These are phyloP conservation scores for Rapana venosa DNA, from an alignment of 2,888 invertebrate genomes.

Conservation along the genomic window DNA sequence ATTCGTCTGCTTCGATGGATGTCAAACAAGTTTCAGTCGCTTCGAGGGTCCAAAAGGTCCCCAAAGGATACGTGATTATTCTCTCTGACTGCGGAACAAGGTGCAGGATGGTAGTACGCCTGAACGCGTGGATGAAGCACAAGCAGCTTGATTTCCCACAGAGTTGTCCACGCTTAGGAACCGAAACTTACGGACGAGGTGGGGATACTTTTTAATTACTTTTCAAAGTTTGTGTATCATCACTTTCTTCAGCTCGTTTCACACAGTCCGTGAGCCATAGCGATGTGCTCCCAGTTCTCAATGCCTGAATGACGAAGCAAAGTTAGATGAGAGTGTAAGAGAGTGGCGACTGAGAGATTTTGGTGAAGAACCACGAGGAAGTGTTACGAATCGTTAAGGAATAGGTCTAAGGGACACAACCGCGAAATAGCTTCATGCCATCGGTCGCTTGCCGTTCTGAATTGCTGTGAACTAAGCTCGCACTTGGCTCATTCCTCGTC, in stretches of 20 bases:
- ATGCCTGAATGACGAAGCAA: too few species aligned
- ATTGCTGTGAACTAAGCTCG: neutral
- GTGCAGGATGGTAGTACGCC: slow-evolving; percentile 27
- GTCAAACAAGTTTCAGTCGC: slow-evolving; percentile 3
- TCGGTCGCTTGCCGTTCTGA: neutral
- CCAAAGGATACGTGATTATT: slow-evolving; percentile 25
- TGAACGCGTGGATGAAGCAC: slow-evolving; percentile 11
- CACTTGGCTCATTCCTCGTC: neutral
- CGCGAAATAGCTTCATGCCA: neutral
- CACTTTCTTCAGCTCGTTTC: neutral
- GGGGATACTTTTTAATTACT: neutral
- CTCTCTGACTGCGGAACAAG: slow-evolving; percentile 31
- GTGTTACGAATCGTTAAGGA: slow-evolving; percentile 15
- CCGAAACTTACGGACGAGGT: slow-evolving; percentile 9
- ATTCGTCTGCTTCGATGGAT: slow-evolving; percentile 25
- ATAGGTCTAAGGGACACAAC: slow-evolving; percentile 35
- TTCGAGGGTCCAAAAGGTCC: neutral
- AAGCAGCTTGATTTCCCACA: slow-evolving; percentile 7
- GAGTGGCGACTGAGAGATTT: neutral
- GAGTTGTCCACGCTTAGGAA: slow-evolving; percentile 25
- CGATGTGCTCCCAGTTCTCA: too few species aligned
- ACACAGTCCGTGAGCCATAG: too few species aligned
- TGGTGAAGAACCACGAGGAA: neutral
- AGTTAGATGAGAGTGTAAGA: neutral
- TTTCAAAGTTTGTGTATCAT: neutral